Evolutionary conservation across 2,888 invertebrate species (phyloP), one percentile per base, ranked within the genome.

Genomic region (Ernsta delagoae): DNA sequence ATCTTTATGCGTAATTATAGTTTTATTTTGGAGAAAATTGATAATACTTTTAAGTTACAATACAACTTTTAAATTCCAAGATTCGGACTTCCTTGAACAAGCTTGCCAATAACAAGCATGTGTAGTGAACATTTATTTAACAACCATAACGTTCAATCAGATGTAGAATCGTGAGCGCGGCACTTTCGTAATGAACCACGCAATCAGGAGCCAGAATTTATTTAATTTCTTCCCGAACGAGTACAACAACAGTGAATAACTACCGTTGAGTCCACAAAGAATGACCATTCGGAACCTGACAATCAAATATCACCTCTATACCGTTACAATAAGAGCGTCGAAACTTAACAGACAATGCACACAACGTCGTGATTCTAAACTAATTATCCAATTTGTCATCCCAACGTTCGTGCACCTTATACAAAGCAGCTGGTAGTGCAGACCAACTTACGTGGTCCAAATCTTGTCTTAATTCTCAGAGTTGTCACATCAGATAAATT

Each of bases 351-450:
- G 68, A 63, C 69, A 69, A 63, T 69, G 73, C 71, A 66, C 70
- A 69, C 72, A 77, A 63, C 75, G 78, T 83, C 83, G 83, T 84
- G 84, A 82, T 83, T 79, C 79, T 74, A 76, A 79, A 80, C 78
- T 86, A 87, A 87, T 87, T 85, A 84, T 79, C 81, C 73, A 85
- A 88, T 88, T 88, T 86, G 86, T 88, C 88, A 86, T 82, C 81
- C 79, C 77, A 76, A 71, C 75, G 78, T 77, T 75, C 76, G 75
- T 75, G 74, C 75, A 65, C 70, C 63, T 67, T 70, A 73, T 75
- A 78, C 75, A 77, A 75, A 77, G 73, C 75, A 71, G 74, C 80
- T 80, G 78, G 50, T 50, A 50, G 16, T 79, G 77, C 78, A 64
- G 56, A 77, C 68, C 66, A 73, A 70, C 74, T 72, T 72, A 82